Percentiles rank a stretch among this genome's conserved stretches.
phyloP scores from a whole-genome alignment of 2,797 vertebrate genomes.

The Adrianichthys oophorus region DNA sequence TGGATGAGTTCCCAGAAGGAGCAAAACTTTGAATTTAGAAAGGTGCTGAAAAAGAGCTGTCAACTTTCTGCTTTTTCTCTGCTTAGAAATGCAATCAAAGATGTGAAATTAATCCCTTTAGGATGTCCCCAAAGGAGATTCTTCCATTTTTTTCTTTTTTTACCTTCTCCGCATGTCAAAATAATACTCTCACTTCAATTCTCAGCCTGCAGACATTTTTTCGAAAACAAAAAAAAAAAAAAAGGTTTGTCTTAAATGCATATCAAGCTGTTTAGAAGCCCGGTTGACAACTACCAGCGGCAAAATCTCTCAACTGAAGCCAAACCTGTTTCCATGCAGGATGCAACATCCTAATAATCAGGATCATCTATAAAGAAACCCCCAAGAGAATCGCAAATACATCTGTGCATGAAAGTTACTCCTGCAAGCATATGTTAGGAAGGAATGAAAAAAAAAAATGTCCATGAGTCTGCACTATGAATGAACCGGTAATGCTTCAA shows the following conservation, averaged over 20 bases:
- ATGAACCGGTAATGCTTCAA: too few species aligned
- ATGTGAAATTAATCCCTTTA: constrained; percentile 63
- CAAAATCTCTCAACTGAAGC: constrained; percentile 69
- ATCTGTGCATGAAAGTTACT: constrained; percentile 14
- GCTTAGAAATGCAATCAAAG: constrained; percentile 64
- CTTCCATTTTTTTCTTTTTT: constrained; percentile 42
- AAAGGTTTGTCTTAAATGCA: constrained; percentile 68
- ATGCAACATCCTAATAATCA: constrained; percentile 47
- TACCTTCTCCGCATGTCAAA: constrained; percentile 73
- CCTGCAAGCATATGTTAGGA: constrained; percentile 14
- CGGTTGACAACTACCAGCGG: constrained; percentile 65
- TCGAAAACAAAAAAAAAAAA: constrained; percentile 34
- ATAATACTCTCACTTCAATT: constrained; percentile 69
- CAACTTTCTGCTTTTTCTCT: constrained; percentile 51
- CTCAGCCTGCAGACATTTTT: constrained; percentile 62
- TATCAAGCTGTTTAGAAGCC: constrained; percentile 72
- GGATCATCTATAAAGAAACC: constrained; percentile 51
- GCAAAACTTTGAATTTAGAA: constrained; percentile 42
- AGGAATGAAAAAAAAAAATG: constrained; percentile 15
- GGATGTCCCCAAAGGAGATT: constrained; percentile 66
- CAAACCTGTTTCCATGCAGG: constrained; percentile 60
- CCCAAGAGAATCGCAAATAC: constrained; percentile 34
- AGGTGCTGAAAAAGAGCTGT: constrained; percentile 56
- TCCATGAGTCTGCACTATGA: too few species aligned
- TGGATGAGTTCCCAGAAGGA: constrained; percentile 41